Evolutionary conservation across 2,888 invertebrate genomes (phyloP), one percentile per base, ranked within the genome.

Genomic region (Morinoia aosen): DNA sequence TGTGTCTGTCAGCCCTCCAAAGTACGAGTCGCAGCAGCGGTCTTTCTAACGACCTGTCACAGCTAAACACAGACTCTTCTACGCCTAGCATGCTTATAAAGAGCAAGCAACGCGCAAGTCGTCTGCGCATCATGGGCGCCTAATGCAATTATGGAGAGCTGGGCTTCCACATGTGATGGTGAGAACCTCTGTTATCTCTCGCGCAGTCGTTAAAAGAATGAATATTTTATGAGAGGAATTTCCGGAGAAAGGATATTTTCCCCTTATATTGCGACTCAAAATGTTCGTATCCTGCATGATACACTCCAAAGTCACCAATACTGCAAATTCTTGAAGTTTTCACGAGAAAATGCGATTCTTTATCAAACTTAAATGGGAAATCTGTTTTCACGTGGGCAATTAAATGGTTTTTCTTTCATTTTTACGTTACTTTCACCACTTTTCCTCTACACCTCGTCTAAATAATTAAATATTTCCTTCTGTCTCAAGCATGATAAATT

Each of bases 31-130:
- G 57, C n/a, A 93, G 57, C 93, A 58, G 93, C 93, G 33, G 93
- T 93, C 33, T 93, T 93, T 57, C 93, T 93, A 93, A 93, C 93
- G 93, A 93, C 93, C 93, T 93, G 93, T 93, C 93, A 93, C 57
- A 93, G 93, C 93, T 93, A 93, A 93, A 93, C 93, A 93, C 93
- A 93, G 93, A 33, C 93, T 93, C 57, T 33, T 12, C 93, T 12
- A 16, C 25, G 33, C 57, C 93, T 57, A 14, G n/a, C 57, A 57
- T 93, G 93, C 93, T 93, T 93, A 93, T 93, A 33, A 58, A 93
- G 93, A 58, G 16, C 90, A 90, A 39, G 88, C 88, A 88, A 2
- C 40, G 90, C 48, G 0, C 12, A 39, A 40, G 16, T 48, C 90
- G 19, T 48, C 48, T 90, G 90, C 90, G 90, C 90, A 90, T 90